A percentile compares a stretch with the other conserved stretches of the same genome.
phyloP scores from a whole-genome alignment of 1,140 invertebrate genomes.

The Zaprionus ghesquierei region DNA sequence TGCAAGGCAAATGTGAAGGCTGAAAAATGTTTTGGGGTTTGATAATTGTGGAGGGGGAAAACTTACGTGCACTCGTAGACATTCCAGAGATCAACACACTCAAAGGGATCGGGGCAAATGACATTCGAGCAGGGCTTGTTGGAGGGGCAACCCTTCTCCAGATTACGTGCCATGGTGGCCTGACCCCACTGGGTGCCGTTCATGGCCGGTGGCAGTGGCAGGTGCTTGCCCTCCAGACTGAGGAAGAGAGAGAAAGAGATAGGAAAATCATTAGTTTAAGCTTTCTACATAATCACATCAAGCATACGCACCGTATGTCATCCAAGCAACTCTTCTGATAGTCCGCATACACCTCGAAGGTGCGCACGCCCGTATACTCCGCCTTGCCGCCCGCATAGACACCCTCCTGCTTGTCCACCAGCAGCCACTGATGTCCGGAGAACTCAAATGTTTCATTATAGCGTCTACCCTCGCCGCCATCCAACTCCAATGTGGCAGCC shows the following conservation, averaged over 20 bases:
- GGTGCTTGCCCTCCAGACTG: slow-evolving; percentile 94
- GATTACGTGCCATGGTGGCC: slow-evolving; percentile 94
- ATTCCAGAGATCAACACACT: slow-evolving; percentile 98
- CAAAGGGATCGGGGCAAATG: slow-evolving; percentile 95
- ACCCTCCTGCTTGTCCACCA: slow-evolving; percentile 96
- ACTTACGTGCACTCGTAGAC: slow-evolving; percentile 98
- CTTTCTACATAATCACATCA: background rate
- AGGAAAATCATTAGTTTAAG: background rate
- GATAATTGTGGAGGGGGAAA: background rate
- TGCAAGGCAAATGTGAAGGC: slow-evolving; percentile 39
- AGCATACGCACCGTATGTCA: slow-evolving; percentile 86
- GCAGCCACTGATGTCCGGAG: slow-evolving; percentile 94
- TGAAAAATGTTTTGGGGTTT: slow-evolving; percentile 13
- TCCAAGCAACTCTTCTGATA: slow-evolving; percentile 91
- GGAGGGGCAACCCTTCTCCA: slow-evolving; percentile 95
- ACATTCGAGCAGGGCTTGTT: slow-evolving; percentile 97
- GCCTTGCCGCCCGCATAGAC: slow-evolving; percentile 97
- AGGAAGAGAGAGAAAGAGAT: background rate
- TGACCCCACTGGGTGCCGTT: slow-evolving; percentile 97
- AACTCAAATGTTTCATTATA: slow-evolving; percentile 97
- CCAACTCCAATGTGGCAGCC: slow-evolving; percentile 95
- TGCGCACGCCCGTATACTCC: slow-evolving; percentile 95
- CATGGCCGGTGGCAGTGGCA: slow-evolving; percentile 95
- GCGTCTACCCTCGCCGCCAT: slow-evolving; percentile 96
- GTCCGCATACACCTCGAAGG: slow-evolving; percentile 97